A percentile compares a stretch with the other conserved stretches of the same genome.
phyloP scores from a whole-genome alignment of 2,113 vertebrate genomes.

The Corynorhinus townsendii region DNA sequence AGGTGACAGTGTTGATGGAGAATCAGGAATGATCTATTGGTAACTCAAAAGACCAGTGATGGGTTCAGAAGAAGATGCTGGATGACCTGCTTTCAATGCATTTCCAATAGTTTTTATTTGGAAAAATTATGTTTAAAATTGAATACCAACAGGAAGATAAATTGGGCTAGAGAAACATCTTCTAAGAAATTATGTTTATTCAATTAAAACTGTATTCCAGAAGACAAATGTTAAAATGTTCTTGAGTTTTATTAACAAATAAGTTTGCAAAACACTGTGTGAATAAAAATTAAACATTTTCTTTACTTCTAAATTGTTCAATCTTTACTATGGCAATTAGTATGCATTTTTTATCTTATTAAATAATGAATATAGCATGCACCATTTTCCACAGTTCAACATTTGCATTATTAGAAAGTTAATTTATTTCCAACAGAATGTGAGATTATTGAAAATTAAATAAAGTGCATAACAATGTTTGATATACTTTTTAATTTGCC shows the following conservation, averaged over 20 bases:
- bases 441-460: constrained; percentile 48
- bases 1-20: background rate
- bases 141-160: background rate
- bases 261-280: background rate
- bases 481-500: constrained; percentile 37
- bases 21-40: background rate
- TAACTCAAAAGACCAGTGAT: background rate
- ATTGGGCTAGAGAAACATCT: constrained; percentile 12
- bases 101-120: background rate
- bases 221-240: background rate
- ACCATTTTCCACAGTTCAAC: constrained; percentile 9
- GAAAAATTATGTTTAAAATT: background rate
- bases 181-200: constrained; percentile 11
- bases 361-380: background rate
- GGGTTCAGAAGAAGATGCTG: background rate
- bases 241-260: background rate
- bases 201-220: background rate
- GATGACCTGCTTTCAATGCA: background rate
- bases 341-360: constrained; percentile 18
- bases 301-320: constrained; percentile 3
- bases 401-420: constrained; percentile 51
- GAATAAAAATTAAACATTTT: constrained; percentile 36
- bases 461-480: background rate
- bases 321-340: constrained; percentile 41
- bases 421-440: constrained; percentile 43